Evolutionary conservation across 2,113 vertebrate genomes (phyloP).

Genomic region (Phycodurus eques): DNA sequence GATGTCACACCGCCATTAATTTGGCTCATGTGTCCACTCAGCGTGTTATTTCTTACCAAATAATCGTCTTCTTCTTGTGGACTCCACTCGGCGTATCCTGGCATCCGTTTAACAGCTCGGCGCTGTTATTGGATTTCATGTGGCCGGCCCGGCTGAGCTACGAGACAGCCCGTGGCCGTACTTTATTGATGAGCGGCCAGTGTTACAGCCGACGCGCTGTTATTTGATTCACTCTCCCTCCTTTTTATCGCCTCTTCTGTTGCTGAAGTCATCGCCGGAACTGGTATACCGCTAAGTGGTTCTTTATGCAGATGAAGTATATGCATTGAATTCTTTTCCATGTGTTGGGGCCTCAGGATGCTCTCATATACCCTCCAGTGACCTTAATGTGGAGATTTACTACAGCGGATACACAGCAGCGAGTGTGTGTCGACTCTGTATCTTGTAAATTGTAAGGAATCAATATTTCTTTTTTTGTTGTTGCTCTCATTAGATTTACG

Average conservation of each 20-base stretch:
- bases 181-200: slow-evolving; percentile 58
- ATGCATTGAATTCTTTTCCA: background rate
- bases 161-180: slow-evolving; percentile 35
- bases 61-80: slow-evolving; percentile 9
- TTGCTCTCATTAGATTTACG: slow-evolving; percentile 19
- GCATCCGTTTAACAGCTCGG: slow-evolving; percentile 50
- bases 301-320: slow-evolving; percentile 17
- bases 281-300: background rate
- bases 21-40: background rate
- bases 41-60: background rate
- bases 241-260: slow-evolving; percentile 6
- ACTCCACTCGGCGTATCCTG: slow-evolving; percentile 32
- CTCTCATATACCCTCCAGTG: slow-evolving; percentile 18
- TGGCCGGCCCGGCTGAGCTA: slow-evolving; percentile 36
- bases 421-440: background rate
- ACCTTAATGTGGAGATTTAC: slow-evolving; percentile 18
- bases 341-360: background rate
- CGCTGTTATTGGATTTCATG: slow-evolving; percentile 60
- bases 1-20: background rate
- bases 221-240: slow-evolving; percentile 23
- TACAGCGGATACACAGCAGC: background rate
- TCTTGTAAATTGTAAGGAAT: slow-evolving; percentile 3
- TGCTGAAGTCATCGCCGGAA: slow-evolving; percentile 1
- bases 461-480: slow-evolving; percentile 1
- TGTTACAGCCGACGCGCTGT: slow-evolving; percentile 40